Base-by-base conservation (phyloP, 1,140 invertebrate species). In the Drosophila watanabei region DNA sequence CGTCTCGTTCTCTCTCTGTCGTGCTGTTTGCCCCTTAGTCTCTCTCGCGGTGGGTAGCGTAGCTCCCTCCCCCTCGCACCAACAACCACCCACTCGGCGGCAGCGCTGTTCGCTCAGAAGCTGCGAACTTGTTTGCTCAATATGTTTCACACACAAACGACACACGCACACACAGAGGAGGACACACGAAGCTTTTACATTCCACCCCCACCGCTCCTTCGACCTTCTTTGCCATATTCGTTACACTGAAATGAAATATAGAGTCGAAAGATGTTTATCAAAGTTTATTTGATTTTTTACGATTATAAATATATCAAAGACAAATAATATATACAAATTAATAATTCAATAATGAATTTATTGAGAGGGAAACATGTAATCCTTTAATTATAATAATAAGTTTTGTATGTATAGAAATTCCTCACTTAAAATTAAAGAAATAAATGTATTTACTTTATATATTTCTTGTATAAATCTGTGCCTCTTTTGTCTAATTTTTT, bases 111-210 rank as follows among this genome's bases (percentile, higher is more conserved):
- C 63, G 76, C 77, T 86, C 86, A 86, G 87, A 91, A 90, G 86
- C 86, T 86, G 87, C 87, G 82, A 90, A 90, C 86, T 90, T 90
- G 86, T 90, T 90, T 90, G 86, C 86, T 90, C 87, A 90, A 90
- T 90, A 90, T 90, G 86, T 90, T 90, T 86, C 79, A 90, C 70
- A 81, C 61, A 89, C 78, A 84, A 64, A 71, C 65, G 64, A 80
- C 63, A 70, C 62, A 78, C 48, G 43, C 43, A 56, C 70, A 75
- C 69, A 57, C 32, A 51, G 24, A 62, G 46, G 59, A 57, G 71
- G 71, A 70, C 81, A 80, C 75, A 90, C 79, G 82, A 89, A 89
- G 78, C 85, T 89, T 80, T 88, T 70, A 82, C 76, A 73, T 51
- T 54, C 59, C 46, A 18, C 45, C 64, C 46, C 32, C 33, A 56